phyloP scores from a whole-genome alignment of 1,140 invertebrate genomes.

The Helicoverpa zea region DNA sequence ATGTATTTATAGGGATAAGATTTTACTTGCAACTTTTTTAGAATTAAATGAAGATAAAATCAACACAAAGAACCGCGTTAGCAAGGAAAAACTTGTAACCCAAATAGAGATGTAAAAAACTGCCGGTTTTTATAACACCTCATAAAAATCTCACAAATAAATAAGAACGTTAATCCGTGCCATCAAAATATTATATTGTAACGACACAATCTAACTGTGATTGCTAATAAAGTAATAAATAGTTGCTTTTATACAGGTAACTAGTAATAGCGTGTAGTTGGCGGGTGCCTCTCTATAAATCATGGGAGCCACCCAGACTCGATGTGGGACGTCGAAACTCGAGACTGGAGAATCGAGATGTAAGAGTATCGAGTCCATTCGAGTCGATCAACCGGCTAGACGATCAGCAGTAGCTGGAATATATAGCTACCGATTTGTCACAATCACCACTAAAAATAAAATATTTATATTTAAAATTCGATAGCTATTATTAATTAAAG shows the following conservation, averaged over 20 bases:
- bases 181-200: background rate
- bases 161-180: background rate
- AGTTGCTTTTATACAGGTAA: slow-evolving; percentile 29
- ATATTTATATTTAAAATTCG: slow-evolving; percentile 2
- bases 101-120: background rate
- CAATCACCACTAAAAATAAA: slow-evolving; percentile 4
- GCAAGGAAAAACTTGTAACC: background rate
- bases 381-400: background rate
- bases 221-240: slow-evolving; percentile 40
- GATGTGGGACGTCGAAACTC: slow-evolving; percentile 38
- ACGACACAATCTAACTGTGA: slow-evolving; percentile 24
- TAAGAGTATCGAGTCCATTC: too few species aligned
- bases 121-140: background rate
- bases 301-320: slow-evolving; percentile 48
- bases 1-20: too few species aligned
- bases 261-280: slow-evolving; percentile 43
- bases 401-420: background rate
- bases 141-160: background rate
- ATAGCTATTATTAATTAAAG: background rate
- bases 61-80: background rate
- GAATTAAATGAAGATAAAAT: too few species aligned
- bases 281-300: slow-evolving; percentile 49
- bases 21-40: too few species aligned
- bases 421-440: slow-evolving; percentile 23
- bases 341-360: too few species aligned